phyloP scores from a whole-genome alignment of 2,113 vertebrate species.

The Eonycteris spelaea region DNA sequence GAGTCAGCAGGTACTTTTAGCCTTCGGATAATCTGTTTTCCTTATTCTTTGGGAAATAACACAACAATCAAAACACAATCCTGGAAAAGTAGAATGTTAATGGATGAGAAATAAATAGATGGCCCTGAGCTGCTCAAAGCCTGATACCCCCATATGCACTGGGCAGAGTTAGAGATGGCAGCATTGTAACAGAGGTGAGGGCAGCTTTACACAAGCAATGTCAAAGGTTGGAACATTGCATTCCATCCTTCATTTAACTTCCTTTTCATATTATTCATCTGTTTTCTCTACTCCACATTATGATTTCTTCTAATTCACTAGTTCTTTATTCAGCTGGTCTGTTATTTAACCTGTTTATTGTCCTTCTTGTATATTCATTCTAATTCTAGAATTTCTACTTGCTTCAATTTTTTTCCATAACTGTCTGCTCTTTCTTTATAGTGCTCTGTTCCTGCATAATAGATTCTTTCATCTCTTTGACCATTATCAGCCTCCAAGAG shows the following conservation, averaged over 20 bases:
- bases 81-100: background rate
- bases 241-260: background rate
- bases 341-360: background rate
- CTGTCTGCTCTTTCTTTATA: background rate
- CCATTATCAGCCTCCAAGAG: background rate
- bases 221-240: background rate
- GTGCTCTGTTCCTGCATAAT: background rate
- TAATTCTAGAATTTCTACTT: background rate
- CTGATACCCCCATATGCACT: background rate
- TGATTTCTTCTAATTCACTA: background rate
- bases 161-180: background rate
- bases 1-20: constrained; percentile 37
- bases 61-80: background rate
- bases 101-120: background rate
- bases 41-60: constrained; percentile 6
- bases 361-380: background rate
- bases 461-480: background rate
- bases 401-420: background rate
- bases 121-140: background rate
- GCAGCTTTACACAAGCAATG: background rate
- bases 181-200: background rate
- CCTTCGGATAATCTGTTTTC: background rate
- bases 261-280: background rate
- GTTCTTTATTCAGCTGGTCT: background rate
- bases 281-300: background rate